phyloP scores from a whole-genome alignment of 2,888 invertebrate species.

The Melangyna quadrimaculata region DNA sequence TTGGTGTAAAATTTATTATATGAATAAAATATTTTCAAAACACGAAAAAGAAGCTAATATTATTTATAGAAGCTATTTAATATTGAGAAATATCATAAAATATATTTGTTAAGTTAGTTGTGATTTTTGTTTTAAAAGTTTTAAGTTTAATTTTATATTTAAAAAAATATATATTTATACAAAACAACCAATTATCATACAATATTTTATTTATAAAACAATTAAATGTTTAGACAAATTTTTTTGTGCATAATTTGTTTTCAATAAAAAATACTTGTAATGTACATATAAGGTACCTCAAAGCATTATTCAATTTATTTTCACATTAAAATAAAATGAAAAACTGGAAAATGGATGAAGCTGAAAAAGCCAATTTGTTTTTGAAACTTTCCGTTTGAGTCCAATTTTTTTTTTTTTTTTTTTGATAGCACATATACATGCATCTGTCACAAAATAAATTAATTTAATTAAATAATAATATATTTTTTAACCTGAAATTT shows the following conservation, averaged over 20 bases:
- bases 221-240: neutral
- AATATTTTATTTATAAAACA: neutral
- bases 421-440: conserved; percentile 9
- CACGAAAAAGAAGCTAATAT: neutral
- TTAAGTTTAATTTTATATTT: neutral
- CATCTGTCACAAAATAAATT: neutral
- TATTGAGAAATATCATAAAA: neutral
- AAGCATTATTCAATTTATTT: neutral
- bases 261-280: neutral
- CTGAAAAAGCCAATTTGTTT: neutral
- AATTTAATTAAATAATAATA: neutral
- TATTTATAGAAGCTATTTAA: neutral
- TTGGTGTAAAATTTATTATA: neutral
- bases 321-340: neutral
- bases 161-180: neutral
- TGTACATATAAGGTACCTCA: neutral
- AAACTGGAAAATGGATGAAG: neutral
- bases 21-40: neutral
- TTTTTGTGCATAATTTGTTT: neutral
- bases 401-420: neutral
- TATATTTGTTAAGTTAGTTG: neutral
- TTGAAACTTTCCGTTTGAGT: neutral
- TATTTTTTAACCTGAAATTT: conserved; percentile 30
- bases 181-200: conserved; percentile 29
- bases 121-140: neutral